Base-by-base conservation (phyloP, 2,113 vertebrate species). In the Larimichthys crocea region DNA sequence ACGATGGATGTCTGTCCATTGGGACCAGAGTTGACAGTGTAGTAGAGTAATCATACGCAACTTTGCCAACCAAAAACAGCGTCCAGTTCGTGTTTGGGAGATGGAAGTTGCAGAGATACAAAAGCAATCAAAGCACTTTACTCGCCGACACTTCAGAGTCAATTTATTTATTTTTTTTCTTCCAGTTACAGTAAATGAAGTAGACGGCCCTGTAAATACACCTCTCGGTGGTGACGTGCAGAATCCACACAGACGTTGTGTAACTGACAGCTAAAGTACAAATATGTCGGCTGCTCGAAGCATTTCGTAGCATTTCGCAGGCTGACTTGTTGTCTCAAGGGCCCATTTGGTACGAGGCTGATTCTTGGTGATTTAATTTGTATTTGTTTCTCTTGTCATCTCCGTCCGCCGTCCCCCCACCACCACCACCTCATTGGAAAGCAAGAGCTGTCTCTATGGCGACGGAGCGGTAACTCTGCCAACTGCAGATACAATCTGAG, bases 371-470 rank as follows among this genome's bases (percentile, higher is more conserved):
- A 90, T 83, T 88, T 78, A 22, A 85, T 93, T 70, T 78, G 56
- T 80, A 50, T 85, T 86, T 83, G 60, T 85, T 83, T 80, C 62
- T 82, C 80, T 70, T 71, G 56, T 90, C 82, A 76, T 84, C 63
- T 70, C 46, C 2, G 42, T 60, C 50, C 56, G 35, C 64, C n/a
- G 16, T 20, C n/a, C 2, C 16, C 6, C 31, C 31, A 31, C 31
- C 31, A 31, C 31, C 31, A 35, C 31, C 31, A 35, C 31, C 31
- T 35, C 31, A 7, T 7, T 35, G 22, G 14, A 67, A 81, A 70
- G n/a, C 7, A 2, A 0, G 3, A 57, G 53, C 73, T 24, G 40
- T 91, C 79, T 84, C 90, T 53, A 76, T 81, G 80, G 77, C 20
- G 26, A 87, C 68, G 0, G 29, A 49, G 49, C 3, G 42, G 69